Evolutionary conservation across 2,888 invertebrate species (phyloP).

Genomic region (Heliconius sara): DNA sequence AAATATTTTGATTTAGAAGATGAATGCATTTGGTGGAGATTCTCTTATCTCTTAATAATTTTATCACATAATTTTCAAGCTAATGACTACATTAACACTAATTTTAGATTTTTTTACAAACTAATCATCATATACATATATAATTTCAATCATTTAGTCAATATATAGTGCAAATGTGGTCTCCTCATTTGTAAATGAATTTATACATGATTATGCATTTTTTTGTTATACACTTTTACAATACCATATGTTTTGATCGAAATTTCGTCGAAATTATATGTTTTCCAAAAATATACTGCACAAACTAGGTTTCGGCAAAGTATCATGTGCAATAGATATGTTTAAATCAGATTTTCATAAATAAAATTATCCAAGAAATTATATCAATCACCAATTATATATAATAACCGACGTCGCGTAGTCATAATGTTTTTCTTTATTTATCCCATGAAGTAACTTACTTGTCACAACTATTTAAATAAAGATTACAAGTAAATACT

Average conservation of each 20-base stretch:
- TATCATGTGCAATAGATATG: background rate
- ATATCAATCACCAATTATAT: no score
- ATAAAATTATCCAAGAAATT: background rate
- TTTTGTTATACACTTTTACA: background rate
- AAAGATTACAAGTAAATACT: constrained; percentile 10
- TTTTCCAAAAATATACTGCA: background rate
- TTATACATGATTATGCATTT: background rate
- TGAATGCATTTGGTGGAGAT: constrained; percentile 36
- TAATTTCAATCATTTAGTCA: constrained; percentile 14
- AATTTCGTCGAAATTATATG: background rate
- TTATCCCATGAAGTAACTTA: background rate
- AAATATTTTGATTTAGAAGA: constrained; percentile 2
- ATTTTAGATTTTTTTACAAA: constrained; percentile 25
- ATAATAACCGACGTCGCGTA: background rate
- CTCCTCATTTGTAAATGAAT: constrained; percentile 1
- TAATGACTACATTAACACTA: constrained; percentile 27
- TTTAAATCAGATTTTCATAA: background rate
- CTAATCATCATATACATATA: constrained; percentile 31
- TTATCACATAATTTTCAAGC: constrained; percentile 32
- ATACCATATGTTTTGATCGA: background rate
- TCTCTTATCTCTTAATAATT: constrained; percentile 23
- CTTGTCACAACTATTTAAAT: background rate
- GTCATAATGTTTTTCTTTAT: background rate
- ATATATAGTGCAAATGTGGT: constrained; percentile 4
- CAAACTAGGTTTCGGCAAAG: background rate